Evolutionary conservation across 2,113 vertebrate genomes (phyloP), one percentile per base, ranked within the genome.

Genomic region (Muscicapa adusta): DNA sequence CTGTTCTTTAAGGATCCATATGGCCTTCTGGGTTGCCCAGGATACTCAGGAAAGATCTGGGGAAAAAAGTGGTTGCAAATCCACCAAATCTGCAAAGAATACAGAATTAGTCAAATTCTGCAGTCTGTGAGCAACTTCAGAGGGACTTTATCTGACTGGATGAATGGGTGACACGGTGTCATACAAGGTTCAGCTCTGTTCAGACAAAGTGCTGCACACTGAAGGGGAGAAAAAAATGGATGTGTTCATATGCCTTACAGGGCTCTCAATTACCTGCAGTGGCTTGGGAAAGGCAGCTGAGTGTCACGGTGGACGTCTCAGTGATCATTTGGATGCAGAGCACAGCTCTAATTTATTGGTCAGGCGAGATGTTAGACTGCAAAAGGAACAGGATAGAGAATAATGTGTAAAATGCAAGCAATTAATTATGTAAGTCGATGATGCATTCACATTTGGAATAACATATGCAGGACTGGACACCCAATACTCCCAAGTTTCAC

Each of bases 271-370:
- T 92, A 85, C 91, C 58, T 87, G 45, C 70, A 58, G n/a, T 56
- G 48, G 50, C 89, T 94, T 82, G 74, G 75, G 74, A 93, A 93
- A 91, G 60, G 74, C 71, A 91, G 84, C 81, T 82, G 95, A 94
- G 84, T 68, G 82, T 82, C 86, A 89, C 58, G 2, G 42, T 40
- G 78, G 56, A 76, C 0, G 1, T 70, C 85, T 71, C 71, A 66
- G 31, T 33, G 47, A 79, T 89, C 81, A 82, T 94, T 87, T 91
- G 73, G 42, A 89, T 87, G 84, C 91, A 94, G 67, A 88, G 45
- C 93, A 85, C 77, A 93, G 67, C 81, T 90, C 47, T 88, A 88
- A 93, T 96, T 88, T 89, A 85, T 91, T 83, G 87, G 81, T 73
- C 67, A 76, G 51, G 56, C 87, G 85, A 94, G 91, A 88, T 76